These are phyloP conservation scores for Cecidostiba fungosa DNA, from an alignment of 2,888 invertebrate species.

Conservation along the genomic window DNA sequence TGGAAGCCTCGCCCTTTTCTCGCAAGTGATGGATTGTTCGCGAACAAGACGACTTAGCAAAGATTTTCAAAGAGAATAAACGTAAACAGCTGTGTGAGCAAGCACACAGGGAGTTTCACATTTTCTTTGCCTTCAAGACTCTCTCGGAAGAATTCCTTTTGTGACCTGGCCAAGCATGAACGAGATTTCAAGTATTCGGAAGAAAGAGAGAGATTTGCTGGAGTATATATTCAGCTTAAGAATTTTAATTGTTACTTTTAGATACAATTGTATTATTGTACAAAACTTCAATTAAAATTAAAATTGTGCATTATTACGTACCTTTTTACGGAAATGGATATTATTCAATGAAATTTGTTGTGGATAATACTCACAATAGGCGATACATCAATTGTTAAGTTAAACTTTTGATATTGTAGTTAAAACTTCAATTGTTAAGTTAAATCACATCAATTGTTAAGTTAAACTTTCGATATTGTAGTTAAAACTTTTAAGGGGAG, in stretches of 20 bases:
- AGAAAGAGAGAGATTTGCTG: not conserved
- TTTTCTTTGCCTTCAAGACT: not conserved
- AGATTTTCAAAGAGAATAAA: slow-evolving; percentile 5
- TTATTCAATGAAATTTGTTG: too few relatives aligned
- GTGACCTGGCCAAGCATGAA: not conserved
- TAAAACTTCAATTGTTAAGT: too few relatives aligned
- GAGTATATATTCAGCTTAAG: not conserved
- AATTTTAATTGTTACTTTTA: not conserved
- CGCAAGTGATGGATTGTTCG: not conserved
- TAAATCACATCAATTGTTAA: too few relatives aligned
- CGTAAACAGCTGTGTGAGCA: not conserved
- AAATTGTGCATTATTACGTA: too few relatives aligned
- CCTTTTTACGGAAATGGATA: too few relatives aligned
- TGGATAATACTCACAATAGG: too few relatives aligned
- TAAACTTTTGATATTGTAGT: too few relatives aligned
- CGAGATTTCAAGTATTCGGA: not conserved
- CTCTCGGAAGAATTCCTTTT: not conserved
- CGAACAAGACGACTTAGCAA: not conserved
- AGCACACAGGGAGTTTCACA: not conserved
- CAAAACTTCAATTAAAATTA: too few relatives aligned
- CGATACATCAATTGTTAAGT: too few relatives aligned
- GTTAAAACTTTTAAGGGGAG: too few relatives aligned
- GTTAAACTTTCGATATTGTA: too few relatives aligned
- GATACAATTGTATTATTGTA: too few relatives aligned
- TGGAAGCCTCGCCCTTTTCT: not conserved